Evolutionary conservation across 2,113 vertebrate genomes (phyloP), one percentile per base, ranked within the genome.

Genomic region (Benitochromis conjunctus): DNA sequence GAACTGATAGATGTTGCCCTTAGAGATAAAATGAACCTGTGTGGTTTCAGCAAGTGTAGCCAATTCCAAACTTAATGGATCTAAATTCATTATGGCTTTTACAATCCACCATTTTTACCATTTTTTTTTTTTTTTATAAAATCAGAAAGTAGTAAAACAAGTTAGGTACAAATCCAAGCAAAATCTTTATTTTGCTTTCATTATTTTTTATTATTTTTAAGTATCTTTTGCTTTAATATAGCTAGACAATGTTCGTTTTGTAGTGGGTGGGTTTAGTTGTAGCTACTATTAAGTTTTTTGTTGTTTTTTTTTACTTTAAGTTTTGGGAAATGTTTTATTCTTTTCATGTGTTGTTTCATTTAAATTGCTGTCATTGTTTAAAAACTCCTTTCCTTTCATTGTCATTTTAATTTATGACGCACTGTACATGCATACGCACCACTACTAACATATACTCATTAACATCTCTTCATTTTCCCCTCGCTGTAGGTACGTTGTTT

Each of bases 401-500:
- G 24, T 64, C 82, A 86, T 88, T 90, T 93, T 96, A 54, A 92
- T 92, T 95, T 95, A 86, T 88, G 78, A 90, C 82, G 66, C 86
- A 86, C 80, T 87, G 62, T 86, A 82, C 91, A 86, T 88, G 79
- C 85, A 57, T 41, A 81, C 6, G 74, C 62, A 54, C 79, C 46
- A 7, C 18, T 88, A 94, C 94, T 95, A 94, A 96, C 85, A 90
- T 81, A 34, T n/a, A 53, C 36, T 83, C 94, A 94, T 91, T 93
- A 95, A 94, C 93, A 87, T 91, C 41, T 85, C 88, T 86, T 85
- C 95, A 94, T 95, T 92, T 82, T 83, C 88, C 90, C 88, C 89
- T 77, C 29, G 86, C 87, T 82, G 81, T 88, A 90, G 80, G 83
- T 94, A 83, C 94, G 93, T 94, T 91, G 88, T 92, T 90, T 93